Evolutionary conservation across 1,140 invertebrate genomes (phyloP), one percentile per base, ranked within the genome.

Genomic region (Drosophila pectinifera): DNA sequence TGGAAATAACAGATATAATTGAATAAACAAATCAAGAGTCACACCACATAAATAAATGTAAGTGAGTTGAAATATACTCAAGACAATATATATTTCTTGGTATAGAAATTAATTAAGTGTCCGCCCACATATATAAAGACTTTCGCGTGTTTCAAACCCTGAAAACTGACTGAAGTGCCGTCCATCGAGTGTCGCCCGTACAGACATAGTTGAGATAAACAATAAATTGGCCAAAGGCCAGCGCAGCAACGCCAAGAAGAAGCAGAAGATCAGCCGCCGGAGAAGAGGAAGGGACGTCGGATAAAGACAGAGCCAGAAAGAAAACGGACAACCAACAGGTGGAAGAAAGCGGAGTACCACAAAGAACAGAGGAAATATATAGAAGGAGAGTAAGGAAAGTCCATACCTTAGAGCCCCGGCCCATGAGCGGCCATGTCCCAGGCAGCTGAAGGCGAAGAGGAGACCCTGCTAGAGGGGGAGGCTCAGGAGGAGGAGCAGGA

Each of bases 171-270:
- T 18, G 46, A 20, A 28, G 14, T 49, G 13, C 28, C 5, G 1
- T 3, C 1, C 10, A 68, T 0, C 26, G 41, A 57, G 49, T 36
- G 49, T 26, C 34, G 5, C 65, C 68, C 48, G 42, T 77, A 62
- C 43, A 38, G 41, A 73, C 58, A 58, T 59, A 70, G 31, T 54
- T 81, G 78, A 54, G 73, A 80, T 80, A 80, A 80, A 81, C 73
- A 81, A 80, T 80, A 68, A 80, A 46, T 84, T 84, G 80, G 80
- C 80, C 59, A 49, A 39, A n/a, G 34, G 80, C 80, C 80, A 82
- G 49, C 31, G 28, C 53, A 55, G 53, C 53, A 39, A 34, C 26
- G 39, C 26, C 10, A 55, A 51, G 42, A 45, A 26, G 49, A n/a
- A 54, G 20, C 64, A 10, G 43, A 4, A 64, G 62, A 64, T 62